Evolutionary conservation across 2,888 invertebrate genomes (phyloP).

Genomic region (Lochmaea crataegi): DNA sequence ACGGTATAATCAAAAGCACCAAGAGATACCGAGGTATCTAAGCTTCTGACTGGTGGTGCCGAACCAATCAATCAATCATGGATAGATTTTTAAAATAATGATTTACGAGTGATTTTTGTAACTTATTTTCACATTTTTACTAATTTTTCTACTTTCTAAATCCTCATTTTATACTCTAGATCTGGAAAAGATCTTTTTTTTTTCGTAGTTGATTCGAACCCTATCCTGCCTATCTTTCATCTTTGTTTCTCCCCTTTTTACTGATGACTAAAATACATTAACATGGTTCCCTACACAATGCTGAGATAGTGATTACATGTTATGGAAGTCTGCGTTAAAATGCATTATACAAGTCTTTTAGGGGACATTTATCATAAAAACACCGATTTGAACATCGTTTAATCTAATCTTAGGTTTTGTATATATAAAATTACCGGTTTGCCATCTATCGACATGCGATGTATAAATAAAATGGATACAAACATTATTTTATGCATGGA

Average conservation of each 20-base stretch:
- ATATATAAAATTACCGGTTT: conserved; percentile 48
- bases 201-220: background rate
- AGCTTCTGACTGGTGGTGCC: too few relatives aligned
- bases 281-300: conserved; percentile 61
- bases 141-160: too few relatives aligned
- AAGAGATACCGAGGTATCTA: too few relatives aligned
- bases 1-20: too few relatives aligned
- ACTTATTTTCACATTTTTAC: too few relatives aligned
- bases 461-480: conserved; percentile 3
- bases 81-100: too few relatives aligned
- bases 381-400: conserved; percentile 50
- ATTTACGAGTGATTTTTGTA: too few relatives aligned
- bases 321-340: conserved; percentile 62
- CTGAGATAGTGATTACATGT: conserved; percentile 63
- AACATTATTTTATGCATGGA: background rate
- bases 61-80: too few relatives aligned
- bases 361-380: conserved; percentile 51
- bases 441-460: conserved; percentile 48
- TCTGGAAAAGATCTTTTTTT: background rate
- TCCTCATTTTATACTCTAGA: too few relatives aligned
- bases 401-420: conserved; percentile 53
- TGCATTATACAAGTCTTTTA: conserved; percentile 59
- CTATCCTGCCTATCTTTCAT: conserved; percentile 35
- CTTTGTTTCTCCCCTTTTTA: conserved; percentile 52
- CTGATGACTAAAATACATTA: conserved; percentile 63